These are phyloP conservation scores for Scomber colias DNA, from an alignment of 2,113 vertebrate genomes.

Conservation along the genomic window DNA sequence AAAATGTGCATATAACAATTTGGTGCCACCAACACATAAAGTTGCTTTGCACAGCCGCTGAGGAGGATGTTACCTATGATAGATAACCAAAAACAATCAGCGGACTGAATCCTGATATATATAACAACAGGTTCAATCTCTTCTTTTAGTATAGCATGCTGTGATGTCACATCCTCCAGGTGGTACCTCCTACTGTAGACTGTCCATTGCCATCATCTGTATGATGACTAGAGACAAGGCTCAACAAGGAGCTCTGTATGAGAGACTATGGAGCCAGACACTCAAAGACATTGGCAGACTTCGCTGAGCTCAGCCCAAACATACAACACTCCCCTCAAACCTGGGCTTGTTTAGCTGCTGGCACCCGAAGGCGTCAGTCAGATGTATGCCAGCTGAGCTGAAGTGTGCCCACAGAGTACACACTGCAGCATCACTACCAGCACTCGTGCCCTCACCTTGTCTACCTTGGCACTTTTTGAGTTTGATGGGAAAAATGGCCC, in stretches of 20 bases:
- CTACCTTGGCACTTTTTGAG: slow-evolving; percentile 78
- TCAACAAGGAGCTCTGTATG: slow-evolving; percentile 61
- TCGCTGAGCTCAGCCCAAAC: slow-evolving; percentile 66
- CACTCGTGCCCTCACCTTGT: slow-evolving; percentile 69
- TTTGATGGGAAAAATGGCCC: slow-evolving; percentile 65
- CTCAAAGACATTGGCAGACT: slow-evolving; percentile 75
- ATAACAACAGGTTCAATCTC: slow-evolving; percentile 13
- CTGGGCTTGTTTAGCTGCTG: slow-evolving; percentile 78
- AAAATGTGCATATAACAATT: background rate
- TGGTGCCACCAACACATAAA: background rate
- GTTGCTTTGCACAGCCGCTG: background rate
- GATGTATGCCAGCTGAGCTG: slow-evolving; percentile 74
- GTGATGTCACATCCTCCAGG: slow-evolving; percentile 54
- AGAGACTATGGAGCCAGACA: slow-evolving; percentile 59
- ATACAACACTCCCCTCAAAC: slow-evolving; percentile 65
- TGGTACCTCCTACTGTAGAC: slow-evolving; percentile 30
- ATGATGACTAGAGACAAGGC: slow-evolving; percentile 24
- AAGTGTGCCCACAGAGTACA: slow-evolving; percentile 74
- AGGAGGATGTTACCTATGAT: slow-evolving; percentile 9
- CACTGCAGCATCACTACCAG: slow-evolving; percentile 63
- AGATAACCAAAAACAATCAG: slow-evolving; percentile 29
- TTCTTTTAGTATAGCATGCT: background rate
- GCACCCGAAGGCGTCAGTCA: slow-evolving; percentile 63
- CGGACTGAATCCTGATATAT: slow-evolving; percentile 2
- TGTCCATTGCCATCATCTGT: slow-evolving; percentile 40